Evolutionary conservation across 2,113 vertebrate genomes (phyloP), one percentile per base, ranked within the genome.

Genomic region (Lontra canadensis): DNA sequence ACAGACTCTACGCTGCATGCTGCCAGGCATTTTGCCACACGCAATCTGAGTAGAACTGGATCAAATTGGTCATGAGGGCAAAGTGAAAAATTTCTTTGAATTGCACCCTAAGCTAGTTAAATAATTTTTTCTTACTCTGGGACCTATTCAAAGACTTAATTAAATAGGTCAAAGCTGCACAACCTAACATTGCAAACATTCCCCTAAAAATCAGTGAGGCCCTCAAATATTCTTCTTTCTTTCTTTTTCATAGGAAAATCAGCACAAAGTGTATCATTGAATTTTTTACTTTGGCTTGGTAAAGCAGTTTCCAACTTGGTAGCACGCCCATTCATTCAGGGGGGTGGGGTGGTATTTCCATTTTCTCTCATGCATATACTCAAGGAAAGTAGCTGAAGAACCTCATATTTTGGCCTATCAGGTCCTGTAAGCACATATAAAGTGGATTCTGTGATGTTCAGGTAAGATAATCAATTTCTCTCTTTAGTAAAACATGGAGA

Each of bases 231-330:
- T 26, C 15, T 0, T 31, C 63, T 17, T 7, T 78, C 65, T 44
- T 20, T 76, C 12, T 36, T n/a, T 29, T 26, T 69, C 12, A 0
- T 39, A n/a, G 1, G n/a, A 74, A 12, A 79, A 31, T 44, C 34
- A 63, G 9, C 25, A 55, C 10, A 23, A 83, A 79, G 7, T 17
- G 1, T 3, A 88, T n/a, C 8, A 59, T 1, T 0, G 0, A 14
- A 39, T 5, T 23, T 90, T 90, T 89, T n/a, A 73, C 3, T 17
- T 81, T 34, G 8, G 10, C 23, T 87, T 61, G 39, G 73, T 13
- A 36, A 71, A 59, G 23, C 11, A 52, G 34, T 42, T 17, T 57
- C 4, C 59, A 80, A 31, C 21, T 88, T 84, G 20, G 29, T 71
- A 87, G 23, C 4, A n/a, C 47, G 21, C 4, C 0, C 26, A 69